Percentiles rank a stretch among this genome's conserved stretches.
These are phyloP conservation scores for Menidia beryllina DNA, from an alignment of 2,113 vertebrate genomes.

Conservation along the genomic window DNA sequence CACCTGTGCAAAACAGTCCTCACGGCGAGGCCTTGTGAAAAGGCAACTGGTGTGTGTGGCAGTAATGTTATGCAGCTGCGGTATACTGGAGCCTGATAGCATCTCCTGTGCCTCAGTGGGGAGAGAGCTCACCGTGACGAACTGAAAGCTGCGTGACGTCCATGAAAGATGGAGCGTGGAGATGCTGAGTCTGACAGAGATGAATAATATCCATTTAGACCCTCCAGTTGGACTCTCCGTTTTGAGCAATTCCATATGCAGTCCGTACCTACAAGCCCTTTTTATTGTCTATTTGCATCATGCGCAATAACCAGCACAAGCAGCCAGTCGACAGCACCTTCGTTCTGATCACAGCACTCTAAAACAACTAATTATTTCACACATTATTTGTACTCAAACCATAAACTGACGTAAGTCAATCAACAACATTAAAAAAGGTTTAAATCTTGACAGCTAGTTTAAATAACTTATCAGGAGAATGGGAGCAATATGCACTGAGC, in stretches of 20 bases:
- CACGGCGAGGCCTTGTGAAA: slow-evolving; percentile 6
- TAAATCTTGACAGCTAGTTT: neutral
- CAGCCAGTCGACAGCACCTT: neutral
- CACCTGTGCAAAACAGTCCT: slow-evolving; percentile 8
- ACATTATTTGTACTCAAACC: neutral
- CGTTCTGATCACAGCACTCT: neutral
- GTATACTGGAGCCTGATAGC: slow-evolving; percentile 26
- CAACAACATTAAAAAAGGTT: neutral
- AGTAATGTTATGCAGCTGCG: slow-evolving; percentile 28
- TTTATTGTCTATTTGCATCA: neutral
- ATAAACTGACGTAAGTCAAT: neutral
- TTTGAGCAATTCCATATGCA: neutral
- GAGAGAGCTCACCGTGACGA: slow-evolving; percentile 44
- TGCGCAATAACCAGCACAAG: neutral
- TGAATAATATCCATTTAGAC: slow-evolving; percentile 28
- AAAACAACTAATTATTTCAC: neutral
- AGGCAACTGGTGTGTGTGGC: slow-evolving; percentile 42
- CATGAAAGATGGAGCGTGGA: slow-evolving; percentile 38
- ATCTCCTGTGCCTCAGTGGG: slow-evolving; percentile 36
- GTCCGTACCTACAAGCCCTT: neutral
- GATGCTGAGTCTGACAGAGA: slow-evolving; percentile 24
- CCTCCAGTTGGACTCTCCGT: slow-evolving; percentile 31
- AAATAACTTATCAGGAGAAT: neutral
- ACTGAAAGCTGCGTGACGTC: slow-evolving; percentile 40
- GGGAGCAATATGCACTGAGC: neutral